Conservation (phyloP, 1,140 invertebrate genomes). For the Pseudachorutes palmiensis region DNA sequence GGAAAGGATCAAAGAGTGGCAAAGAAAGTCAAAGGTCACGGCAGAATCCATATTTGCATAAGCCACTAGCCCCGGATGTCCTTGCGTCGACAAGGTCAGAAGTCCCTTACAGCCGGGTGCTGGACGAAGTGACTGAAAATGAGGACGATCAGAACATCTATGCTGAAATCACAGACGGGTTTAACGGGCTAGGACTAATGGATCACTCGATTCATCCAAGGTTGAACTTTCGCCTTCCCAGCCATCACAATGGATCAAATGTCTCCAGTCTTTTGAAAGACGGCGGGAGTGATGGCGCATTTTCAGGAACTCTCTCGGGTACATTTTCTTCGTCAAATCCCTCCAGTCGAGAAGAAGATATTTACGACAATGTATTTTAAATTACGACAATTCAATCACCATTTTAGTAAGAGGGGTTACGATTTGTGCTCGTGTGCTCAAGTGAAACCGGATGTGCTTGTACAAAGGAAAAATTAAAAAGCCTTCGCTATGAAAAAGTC, state of each 20-base stretch:
- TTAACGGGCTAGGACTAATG: conserved; percentile 31
- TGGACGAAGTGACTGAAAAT: conserved; percentile 35
- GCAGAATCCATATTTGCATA: neutral
- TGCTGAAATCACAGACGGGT: conserved; percentile 33
- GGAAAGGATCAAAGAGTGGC: conserved; percentile 21
- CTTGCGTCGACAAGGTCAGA: conserved; percentile 10
- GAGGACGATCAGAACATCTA: conserved; percentile 35
- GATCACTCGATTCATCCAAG: conserved; percentile 30
- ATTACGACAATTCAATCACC: neutral
- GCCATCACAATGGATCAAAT: conserved; percentile 24
- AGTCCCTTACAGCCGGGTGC: conserved; percentile 30
- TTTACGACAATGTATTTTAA: conserved; percentile 36
- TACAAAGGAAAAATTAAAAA: too few relatives aligned
- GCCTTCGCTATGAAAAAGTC: too few relatives aligned
- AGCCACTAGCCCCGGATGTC: neutral
- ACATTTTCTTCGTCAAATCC: conserved; percentile 37
- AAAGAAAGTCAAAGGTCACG: neutral
- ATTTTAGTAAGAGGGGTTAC: too few relatives aligned
- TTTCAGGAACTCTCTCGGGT: conserved; percentile 34
- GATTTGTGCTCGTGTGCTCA: too few relatives aligned
- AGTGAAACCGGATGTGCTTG: too few relatives aligned
- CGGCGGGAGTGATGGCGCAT: conserved; percentile 35
- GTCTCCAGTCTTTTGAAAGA: conserved; percentile 34
- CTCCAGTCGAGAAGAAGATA: conserved; percentile 35
- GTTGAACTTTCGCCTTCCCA: conserved; percentile 17